phyloP scores from a whole-genome alignment of 1,140 invertebrate species.

The Anadara kagoshimensis region DNA sequence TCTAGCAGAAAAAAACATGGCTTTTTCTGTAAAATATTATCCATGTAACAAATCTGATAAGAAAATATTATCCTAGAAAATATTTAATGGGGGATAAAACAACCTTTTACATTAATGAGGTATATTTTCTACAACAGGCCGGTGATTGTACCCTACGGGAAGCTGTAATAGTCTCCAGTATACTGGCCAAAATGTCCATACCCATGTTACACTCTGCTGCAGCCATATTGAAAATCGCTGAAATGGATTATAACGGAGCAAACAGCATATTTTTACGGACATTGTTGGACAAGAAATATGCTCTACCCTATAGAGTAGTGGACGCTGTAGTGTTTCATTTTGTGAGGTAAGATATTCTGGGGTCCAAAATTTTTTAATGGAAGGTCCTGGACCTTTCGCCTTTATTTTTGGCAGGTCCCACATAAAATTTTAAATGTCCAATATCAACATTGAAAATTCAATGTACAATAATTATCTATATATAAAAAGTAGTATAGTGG shows the following conservation, averaged over 20 bases:
- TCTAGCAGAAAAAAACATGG: no score
- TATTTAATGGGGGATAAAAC: no score
- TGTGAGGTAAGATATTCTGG: conserved; percentile 83
- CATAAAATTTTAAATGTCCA: no score
- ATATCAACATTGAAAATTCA: no score
- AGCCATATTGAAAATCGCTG: conserved; percentile 89
- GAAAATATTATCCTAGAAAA: no score
- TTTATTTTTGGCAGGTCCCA: no score
- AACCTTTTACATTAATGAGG: no score
- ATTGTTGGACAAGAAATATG: conserved; percentile 98
- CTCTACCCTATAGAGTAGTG: conserved; percentile 94
- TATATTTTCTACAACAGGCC: conserved; percentile 76
- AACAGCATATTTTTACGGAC: conserved; percentile 96
- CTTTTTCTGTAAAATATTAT: no score
- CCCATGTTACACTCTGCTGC: conserved; percentile 97
- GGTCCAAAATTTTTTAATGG: no score
- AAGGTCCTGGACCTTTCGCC: no score
- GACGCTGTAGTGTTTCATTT: conserved; percentile 98
- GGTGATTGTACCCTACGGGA: conserved; percentile 96
- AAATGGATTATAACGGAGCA: conserved; percentile 98
- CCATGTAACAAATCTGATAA: no score
- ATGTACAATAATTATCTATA: background rate
- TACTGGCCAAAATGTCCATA: conserved; percentile 92
- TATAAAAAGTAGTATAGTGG: background rate
- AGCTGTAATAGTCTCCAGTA: conserved; percentile 95